These are phyloP conservation scores for Zaprionus taronus DNA, from an alignment of 1,140 invertebrate species.

Conservation along the genomic window DNA sequence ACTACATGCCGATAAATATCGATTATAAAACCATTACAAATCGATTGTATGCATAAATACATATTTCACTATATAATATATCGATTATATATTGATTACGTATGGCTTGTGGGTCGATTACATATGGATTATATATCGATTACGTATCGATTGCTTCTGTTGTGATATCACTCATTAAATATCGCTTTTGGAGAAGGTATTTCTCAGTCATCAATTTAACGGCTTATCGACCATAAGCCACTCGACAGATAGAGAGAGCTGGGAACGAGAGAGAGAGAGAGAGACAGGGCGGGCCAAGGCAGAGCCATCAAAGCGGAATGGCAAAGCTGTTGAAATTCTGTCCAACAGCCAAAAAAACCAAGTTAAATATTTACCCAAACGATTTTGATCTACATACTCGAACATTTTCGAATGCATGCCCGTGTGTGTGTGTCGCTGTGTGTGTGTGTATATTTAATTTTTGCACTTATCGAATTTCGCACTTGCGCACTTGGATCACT, in stretches of 20 bases:
- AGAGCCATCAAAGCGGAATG: constrained; percentile 28
- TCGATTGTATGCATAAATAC: no score
- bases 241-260: not conserved
- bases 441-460: constrained; percentile 34
- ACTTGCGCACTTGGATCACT: constrained; percentile 39
- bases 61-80: no score
- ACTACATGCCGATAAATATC: no score
- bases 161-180: not conserved
- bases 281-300: not conserved
- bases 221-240: constrained; percentile 7
- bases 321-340: constrained; percentile 32
- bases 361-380: constrained; percentile 45
- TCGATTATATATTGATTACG: not conserved
- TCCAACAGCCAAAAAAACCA: constrained; percentile 28
- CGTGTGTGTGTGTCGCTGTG: constrained; percentile 8
- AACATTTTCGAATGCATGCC: not conserved
- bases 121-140: not conserved
- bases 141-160: not conserved
- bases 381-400: constrained; percentile 40
- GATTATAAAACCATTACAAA: no score
- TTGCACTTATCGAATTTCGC: constrained; percentile 56
- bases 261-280: not conserved
- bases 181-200: not conserved
- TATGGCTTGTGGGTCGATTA: not conserved
- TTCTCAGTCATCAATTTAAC: not conserved